Percentiles rank a stretch among this genome's conserved stretches.
Conservation (phyloP, 2,113 vertebrate species). For the Morone saxatilis region DNA sequence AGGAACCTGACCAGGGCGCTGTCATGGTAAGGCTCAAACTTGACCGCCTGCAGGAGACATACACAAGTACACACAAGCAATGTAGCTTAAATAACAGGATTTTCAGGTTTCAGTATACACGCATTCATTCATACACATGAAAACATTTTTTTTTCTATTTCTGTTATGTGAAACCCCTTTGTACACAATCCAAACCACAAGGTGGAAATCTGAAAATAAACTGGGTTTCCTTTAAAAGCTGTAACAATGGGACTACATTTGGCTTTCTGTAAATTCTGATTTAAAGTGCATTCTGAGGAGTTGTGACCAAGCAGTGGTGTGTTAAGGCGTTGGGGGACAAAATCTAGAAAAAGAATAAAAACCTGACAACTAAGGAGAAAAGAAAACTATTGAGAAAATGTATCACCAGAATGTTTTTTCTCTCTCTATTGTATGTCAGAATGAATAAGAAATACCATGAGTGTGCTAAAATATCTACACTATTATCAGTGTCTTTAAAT, state of each 20-base stretch:
- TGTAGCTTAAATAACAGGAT: not conserved
- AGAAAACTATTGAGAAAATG: too few relatives aligned
- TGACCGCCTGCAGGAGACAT: slow-evolving; percentile 91
- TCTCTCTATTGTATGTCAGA: too few relatives aligned
- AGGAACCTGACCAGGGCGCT: slow-evolving; percentile 95
- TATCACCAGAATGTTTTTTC: too few relatives aligned
- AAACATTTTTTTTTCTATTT: not conserved
- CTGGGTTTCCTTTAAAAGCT: not conserved
- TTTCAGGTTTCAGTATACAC: not conserved
- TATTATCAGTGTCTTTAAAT: too few relatives aligned
- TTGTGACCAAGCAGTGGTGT: not conserved
- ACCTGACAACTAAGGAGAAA: not conserved
- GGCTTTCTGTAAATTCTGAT: not conserved
- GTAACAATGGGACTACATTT: not conserved
- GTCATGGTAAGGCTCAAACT: slow-evolving; percentile 99
- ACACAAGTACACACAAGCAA: slow-evolving; percentile 40
- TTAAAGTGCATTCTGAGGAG: not conserved
- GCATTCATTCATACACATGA: not conserved
- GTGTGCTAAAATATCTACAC: too few relatives aligned
- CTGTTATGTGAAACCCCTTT: not conserved
- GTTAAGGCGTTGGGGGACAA: not conserved
- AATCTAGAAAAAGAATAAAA: not conserved
- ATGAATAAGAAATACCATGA: too few relatives aligned
- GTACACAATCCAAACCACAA: not conserved
- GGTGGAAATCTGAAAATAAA: not conserved